Percentiles rank a stretch among this genome's conserved stretches.
Evolutionary conservation across 1,140 invertebrate genomes (phyloP).

Genomic region (Cydia pomonella): DNA sequence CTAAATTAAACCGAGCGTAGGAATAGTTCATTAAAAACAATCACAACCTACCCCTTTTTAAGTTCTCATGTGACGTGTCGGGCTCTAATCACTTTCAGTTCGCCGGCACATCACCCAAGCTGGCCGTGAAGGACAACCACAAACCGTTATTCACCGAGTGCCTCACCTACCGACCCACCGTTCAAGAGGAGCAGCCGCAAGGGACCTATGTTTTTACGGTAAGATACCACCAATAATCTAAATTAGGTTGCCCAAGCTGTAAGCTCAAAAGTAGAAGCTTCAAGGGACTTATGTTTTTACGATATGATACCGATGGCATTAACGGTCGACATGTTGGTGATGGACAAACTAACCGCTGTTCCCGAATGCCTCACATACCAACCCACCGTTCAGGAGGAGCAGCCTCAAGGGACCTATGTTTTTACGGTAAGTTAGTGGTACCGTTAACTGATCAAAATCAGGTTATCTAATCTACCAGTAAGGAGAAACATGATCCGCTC

Average conservation of each 20-base stretch:
- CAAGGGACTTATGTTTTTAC: too few species aligned
- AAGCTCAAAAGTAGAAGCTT: too few species aligned
- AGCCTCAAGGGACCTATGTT: constrained; percentile 82
- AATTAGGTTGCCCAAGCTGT: constrained; percentile 58
- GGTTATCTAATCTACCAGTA: constrained; percentile 64
- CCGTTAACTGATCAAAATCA: too few species aligned
- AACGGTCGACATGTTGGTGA: too few species aligned
- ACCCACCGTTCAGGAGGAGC: constrained; percentile 86
- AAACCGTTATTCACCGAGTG: constrained; percentile 89
- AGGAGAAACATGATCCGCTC: constrained; percentile 88
- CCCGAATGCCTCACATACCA: constrained; percentile 86
- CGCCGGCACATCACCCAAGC: constrained; percentile 60
- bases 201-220: constrained; percentile 85
- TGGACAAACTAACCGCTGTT: constrained; percentile 90
- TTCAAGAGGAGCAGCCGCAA: constrained; percentile 85
- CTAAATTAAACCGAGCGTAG: too few species aligned
- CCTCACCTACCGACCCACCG: constrained; percentile 83
- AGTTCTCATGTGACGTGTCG: background rate
- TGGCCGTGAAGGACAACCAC: constrained; percentile 83
- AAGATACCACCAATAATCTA: constrained; percentile 39
- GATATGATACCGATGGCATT: too few species aligned
- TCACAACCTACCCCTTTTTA: background rate
- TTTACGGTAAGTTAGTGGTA: constrained; percentile 79
- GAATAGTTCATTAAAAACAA: background rate
- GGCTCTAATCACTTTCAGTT: constrained; percentile 62